These are phyloP conservation scores for Notospermus geniculatus DNA, from an alignment of 1,140 invertebrate genomes.

Conservation along the genomic window DNA sequence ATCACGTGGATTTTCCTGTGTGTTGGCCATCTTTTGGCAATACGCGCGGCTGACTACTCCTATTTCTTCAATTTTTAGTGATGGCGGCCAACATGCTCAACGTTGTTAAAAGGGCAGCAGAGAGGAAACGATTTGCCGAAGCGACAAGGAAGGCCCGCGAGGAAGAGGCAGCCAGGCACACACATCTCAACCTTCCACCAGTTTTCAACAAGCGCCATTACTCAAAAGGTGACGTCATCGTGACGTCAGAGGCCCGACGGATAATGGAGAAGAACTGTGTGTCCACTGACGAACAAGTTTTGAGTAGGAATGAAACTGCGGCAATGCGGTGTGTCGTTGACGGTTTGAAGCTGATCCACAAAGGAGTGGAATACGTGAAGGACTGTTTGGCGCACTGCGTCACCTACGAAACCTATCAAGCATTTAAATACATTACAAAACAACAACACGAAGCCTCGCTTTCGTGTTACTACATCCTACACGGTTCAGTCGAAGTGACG, in stretches of 20 bases:
- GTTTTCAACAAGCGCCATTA: conserved; percentile 45
- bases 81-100: conserved; percentile 20
- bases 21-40: too few relatives aligned
- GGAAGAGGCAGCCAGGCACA: conserved; percentile 18
- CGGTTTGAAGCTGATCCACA: conserved; percentile 40
- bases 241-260: conserved; percentile 30
- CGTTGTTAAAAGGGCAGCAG: conserved; percentile 27
- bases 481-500: conserved; percentile 42
- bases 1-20: too few relatives aligned
- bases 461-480: conserved; percentile 41
- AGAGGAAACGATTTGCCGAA: conserved; percentile 32
- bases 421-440: conserved; percentile 36
- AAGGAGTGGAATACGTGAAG: conserved; percentile 42
- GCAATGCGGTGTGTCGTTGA: conserved; percentile 38
- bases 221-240: conserved; percentile 33
- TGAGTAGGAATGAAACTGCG: conserved; percentile 30
- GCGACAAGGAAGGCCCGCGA: conserved; percentile 24
- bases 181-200: conserved; percentile 30
- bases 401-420: conserved; percentile 33
- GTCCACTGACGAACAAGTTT: conserved; percentile 18
- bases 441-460: conserved; percentile 31
- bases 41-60: too few relatives aligned
- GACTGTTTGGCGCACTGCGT: conserved; percentile 36
- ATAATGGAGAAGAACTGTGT: conserved; percentile 34
- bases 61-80: too few relatives aligned